Percentiles rank a stretch among this genome's conserved stretches.
Conservation (phyloP, 2,888 invertebrate genomes). For the Xanthorhoe spadicearia region DNA sequence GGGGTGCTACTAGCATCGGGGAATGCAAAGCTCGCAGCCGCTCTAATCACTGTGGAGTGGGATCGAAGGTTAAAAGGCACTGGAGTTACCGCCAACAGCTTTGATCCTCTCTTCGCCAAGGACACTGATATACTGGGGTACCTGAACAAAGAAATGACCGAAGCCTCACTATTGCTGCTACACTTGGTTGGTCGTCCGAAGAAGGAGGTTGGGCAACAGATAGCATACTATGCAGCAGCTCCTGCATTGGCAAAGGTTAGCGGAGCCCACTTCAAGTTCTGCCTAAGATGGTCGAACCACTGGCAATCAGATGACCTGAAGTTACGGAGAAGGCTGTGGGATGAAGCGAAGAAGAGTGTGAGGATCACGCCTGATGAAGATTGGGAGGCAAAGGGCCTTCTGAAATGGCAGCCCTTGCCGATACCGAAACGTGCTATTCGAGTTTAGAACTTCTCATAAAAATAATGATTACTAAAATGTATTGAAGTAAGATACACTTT, state of each 20-base stretch:
- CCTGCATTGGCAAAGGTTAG: conserved; percentile 58
- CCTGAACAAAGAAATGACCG: conserved; percentile 9
- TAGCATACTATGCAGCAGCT: conserved; percentile 66
- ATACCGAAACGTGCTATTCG: conserved; percentile 11
- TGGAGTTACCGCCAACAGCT: conserved; percentile 87
- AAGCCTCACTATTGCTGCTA: conserved; percentile 12
- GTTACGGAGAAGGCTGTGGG: conserved; percentile 64
- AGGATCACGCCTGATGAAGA: conserved; percentile 59
- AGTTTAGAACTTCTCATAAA: background rate
- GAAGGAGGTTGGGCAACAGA: conserved; percentile 66
- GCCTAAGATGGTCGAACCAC: conserved; percentile 61
- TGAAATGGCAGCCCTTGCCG: conserved; percentile 6
- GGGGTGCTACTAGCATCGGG: conserved; percentile 58
- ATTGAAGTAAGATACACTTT: no score
- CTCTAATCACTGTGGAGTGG: conserved; percentile 86
- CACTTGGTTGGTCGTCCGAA: conserved; percentile 63
- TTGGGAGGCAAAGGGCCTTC: conserved; percentile 28
- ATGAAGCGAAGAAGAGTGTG: conserved; percentile 64
- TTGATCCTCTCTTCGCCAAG: conserved; percentile 79
- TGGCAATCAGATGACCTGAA: conserved; percentile 61
- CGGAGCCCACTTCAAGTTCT: conserved; percentile 70
- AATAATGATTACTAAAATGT: background rate
- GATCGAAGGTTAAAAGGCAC: conserved; percentile 80
- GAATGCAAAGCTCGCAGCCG: conserved; percentile 85
- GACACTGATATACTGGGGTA: conserved; percentile 56